A percentile compares a stretch with the other conserved stretches of the same genome.
Conservation (phyloP, 37 sponge, comb jelly and placozoan species). For the Axinella damicornis region DNA sequence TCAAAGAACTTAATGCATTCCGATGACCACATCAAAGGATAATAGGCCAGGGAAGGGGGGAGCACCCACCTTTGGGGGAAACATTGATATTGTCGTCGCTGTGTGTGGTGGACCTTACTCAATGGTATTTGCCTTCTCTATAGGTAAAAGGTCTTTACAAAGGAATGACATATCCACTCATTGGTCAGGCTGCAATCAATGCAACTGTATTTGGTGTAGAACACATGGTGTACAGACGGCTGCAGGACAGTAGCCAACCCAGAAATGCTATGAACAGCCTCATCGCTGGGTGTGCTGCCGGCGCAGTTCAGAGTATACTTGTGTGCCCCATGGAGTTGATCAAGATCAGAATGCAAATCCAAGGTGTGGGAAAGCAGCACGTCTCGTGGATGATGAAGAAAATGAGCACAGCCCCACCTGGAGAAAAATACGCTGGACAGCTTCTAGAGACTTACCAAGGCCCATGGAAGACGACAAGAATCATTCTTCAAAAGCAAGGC, state of each 20-base stretch:
- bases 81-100: too few species aligned
- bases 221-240: constrained; percentile 47
- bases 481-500: not conserved
- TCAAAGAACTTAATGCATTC: too few species aligned
- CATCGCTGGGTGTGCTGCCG: constrained; percentile 78
- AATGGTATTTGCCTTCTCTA: too few species aligned
- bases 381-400: too few species aligned
- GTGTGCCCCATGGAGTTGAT: constrained; percentile 82
- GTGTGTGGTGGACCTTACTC: too few species aligned
- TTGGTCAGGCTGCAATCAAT: constrained; percentile 84
- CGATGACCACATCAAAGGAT: too few species aligned
- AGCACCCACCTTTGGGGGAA: too few species aligned
- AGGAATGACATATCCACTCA: constrained; percentile 83
- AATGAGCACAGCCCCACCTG: too few species aligned
- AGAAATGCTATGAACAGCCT: constrained; percentile 20
- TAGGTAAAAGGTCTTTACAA: constrained; percentile 76
- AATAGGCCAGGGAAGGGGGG: too few species aligned
- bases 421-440: too few species aligned
- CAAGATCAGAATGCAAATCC: constrained; percentile 84
- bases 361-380: constrained; percentile 51
- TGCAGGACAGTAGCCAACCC: not conserved
- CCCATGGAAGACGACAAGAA: not conserved
- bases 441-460: too few species aligned
- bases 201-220: constrained; percentile 86
- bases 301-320: constrained; percentile 59